A percentile compares a stretch with the other conserved stretches of the same genome.
phyloP scores from a whole-genome alignment of 2,797 vertebrate genomes.

The Sebastes aleutianus region DNA sequence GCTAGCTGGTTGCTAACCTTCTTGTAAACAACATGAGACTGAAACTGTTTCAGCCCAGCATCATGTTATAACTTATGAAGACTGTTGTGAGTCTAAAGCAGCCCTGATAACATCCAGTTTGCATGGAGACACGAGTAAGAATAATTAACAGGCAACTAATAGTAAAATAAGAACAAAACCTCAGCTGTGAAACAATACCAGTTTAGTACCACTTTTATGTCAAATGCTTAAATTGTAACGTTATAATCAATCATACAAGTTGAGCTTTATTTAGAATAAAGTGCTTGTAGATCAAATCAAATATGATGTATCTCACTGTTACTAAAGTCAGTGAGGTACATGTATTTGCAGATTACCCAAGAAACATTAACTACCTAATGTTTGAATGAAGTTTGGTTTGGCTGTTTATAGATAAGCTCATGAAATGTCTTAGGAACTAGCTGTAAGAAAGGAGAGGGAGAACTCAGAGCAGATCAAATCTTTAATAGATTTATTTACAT shows the following conservation, averaged over 20 bases:
- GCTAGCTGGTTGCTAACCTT: slow-evolving; percentile 47
- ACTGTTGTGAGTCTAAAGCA: neutral
- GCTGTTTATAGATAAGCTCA: neutral
- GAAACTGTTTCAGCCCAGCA: neutral
- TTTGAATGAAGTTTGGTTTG: neutral
- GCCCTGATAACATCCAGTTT: neutral
- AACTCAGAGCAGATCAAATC: neutral
- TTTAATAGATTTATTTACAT: neutral
- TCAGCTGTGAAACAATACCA: too few relatives aligned
- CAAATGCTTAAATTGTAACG: neutral
- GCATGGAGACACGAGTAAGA: neutral
- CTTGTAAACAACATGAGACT: neutral
- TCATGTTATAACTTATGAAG: neutral
- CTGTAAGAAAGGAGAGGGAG: neutral
- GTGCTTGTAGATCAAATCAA: neutral
- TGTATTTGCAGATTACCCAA: neutral
- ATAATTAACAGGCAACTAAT: neutral
- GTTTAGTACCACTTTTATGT: neutral
- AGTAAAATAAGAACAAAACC: neutral
- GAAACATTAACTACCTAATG: neutral
- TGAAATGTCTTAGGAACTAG: neutral
- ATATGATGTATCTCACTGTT: neutral
- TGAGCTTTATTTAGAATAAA: neutral
- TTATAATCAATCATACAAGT: neutral
- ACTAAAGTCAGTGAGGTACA: neutral